Evolutionary conservation across 2,888 invertebrate species (phyloP).

Genomic region (Acanthococcus lagerstroemiae): DNA sequence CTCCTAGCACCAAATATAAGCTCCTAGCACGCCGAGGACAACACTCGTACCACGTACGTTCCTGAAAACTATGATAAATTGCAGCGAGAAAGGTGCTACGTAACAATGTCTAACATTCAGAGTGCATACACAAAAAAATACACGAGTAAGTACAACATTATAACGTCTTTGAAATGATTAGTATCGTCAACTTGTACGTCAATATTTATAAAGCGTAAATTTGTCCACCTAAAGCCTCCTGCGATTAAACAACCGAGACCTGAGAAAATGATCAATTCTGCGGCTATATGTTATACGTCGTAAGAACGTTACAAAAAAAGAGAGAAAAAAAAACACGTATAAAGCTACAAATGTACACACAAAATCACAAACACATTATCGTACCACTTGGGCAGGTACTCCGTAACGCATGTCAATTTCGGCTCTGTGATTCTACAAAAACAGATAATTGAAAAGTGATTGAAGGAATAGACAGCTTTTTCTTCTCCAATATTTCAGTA

Average conservation of each 20-base stretch:
- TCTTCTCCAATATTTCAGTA: no score
- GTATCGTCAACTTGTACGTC: not conserved
- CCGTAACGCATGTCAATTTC: slow-evolving; percentile 87
- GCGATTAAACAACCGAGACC: slow-evolving; percentile 1
- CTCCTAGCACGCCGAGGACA: no score
- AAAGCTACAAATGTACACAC: slow-evolving; percentile 17
- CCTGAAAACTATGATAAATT: not conserved
- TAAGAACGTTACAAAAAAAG: no score
- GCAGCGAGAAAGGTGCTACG: not conserved
- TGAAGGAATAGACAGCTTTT: not conserved
- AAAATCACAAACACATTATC: slow-evolving; percentile 12
- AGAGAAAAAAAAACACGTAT: not conserved
- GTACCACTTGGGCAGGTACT: slow-evolving; percentile 48
- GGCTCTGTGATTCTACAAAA: slow-evolving; percentile 76
- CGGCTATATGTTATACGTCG: no score
- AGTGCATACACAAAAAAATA: not conserved
- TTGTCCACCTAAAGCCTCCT: slow-evolving; percentile 9
- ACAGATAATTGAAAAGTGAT: slow-evolving; percentile 19
- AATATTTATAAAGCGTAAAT: not conserved
- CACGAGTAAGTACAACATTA: not conserved
- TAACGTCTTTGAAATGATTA: not conserved
- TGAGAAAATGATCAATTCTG: not conserved
- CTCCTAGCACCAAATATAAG: no score
- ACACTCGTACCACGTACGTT: no score
- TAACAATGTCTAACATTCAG: not conserved